Evolutionary conservation across 2,797 vertebrate species (phyloP), one percentile per base, ranked within the genome.

Genomic region (Ctenopoma kingsleyae): DNA sequence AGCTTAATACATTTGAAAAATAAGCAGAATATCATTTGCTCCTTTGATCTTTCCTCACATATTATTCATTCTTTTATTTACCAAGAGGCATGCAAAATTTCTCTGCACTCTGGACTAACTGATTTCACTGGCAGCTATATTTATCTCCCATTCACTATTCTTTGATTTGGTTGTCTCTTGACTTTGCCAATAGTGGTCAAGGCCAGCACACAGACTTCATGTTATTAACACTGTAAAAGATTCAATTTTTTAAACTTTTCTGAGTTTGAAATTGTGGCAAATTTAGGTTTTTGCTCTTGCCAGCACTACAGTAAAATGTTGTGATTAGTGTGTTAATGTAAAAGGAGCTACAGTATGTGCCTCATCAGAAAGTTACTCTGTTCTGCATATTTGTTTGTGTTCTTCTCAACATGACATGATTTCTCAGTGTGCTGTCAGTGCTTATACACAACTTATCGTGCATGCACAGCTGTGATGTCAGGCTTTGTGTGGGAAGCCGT

Each of bases 401-500:
- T 71, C 43, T 17, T 57, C 52, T 80, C 47, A 55, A 44, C 70
- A 22, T 80, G 46, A 78, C 72, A 67, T 71, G 56, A 71, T 85
- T 73, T 79, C 73, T 86, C 70, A 6, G 54, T 60, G 74, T 76
- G 63, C 77, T 81, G 64, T 80, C 25, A 51, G 76, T 59, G 70
- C 78, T 87, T 72, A 22, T 20, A 68, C 79, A 81, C 78, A 64
- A 75, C 80, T 81, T 47, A 56, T 86, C 43, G 52, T 92, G 92
- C 90, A 93, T 93, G 92, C 85, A 81, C 87, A 86, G 87, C 83
- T 86, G 83, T 86, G 74, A 82, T 83, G 81, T 89, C 86, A 86
- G 85, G 85, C 86, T 85, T 89, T 89, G 79, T 87, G 86, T 91
- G 86, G 87, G 91, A 87, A 87, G 90, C 65, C 46, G 68, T 84